A percentile compares a stretch with the other conserved stretches of the same genome.
phyloP scores from a whole-genome alignment of 2,888 invertebrate species.

The Ommatoiulus sabulosus region DNA sequence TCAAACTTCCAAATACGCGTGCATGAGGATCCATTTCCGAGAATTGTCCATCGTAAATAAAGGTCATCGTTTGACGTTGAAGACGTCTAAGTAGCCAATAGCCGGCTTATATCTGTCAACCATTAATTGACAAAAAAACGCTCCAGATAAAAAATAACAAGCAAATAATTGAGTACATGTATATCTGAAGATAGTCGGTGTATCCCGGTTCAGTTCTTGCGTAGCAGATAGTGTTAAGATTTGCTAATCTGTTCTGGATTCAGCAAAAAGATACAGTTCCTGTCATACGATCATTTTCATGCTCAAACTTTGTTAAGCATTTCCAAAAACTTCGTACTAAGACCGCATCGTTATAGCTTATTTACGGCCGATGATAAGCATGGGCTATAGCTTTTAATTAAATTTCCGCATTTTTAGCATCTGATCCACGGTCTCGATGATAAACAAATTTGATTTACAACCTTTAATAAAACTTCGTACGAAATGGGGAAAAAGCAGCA shows the following conservation, averaged over 20 bases:
- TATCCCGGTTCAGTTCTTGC: not conserved
- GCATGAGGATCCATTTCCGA: not conserved
- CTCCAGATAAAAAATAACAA: not conserved
- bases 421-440: not conserved
- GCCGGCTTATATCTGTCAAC: not conserved
- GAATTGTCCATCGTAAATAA: not conserved
- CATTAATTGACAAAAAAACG: not conserved
- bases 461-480: not conserved
- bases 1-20: not conserved
- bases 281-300: not conserved
- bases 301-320: not conserved
- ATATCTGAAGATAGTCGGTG: not conserved
- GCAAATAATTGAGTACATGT: conserved; percentile 14
- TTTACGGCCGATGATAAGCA: not conserved
- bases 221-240: not conserved
- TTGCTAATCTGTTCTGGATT: not conserved
- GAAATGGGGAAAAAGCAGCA: not conserved
- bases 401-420: conserved; percentile 27
- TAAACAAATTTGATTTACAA: conserved; percentile 34
- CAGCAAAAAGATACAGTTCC: not conserved
- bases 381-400: not conserved
- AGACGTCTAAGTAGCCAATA: not conserved
- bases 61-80: conserved; percentile 31
- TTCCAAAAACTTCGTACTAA: not conserved
- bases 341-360: not conserved